Evolutionary conservation across 2,888 invertebrate genomes (phyloP), one percentile per base, ranked within the genome.

Genomic region (Chironomus tentans): DNA sequence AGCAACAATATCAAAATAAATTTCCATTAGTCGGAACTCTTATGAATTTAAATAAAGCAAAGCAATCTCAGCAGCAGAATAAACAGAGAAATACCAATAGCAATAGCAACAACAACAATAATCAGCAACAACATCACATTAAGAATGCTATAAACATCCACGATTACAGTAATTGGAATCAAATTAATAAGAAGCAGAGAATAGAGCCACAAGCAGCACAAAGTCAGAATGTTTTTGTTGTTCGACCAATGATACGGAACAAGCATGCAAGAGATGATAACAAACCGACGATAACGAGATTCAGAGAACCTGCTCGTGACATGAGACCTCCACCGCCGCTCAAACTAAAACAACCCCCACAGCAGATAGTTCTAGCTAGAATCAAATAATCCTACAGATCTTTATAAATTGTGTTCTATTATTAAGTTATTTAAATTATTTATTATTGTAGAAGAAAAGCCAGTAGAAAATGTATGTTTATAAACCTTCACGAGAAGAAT

Each of bases 121-220:
- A 38, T 10, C 7, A 38, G 7, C 38, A 38, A 10, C 38, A 38
- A 10, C 38, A 38, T 38, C 38, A 38, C 7, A 38, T 65, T 3
- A 61, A 21, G 24, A 74, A 24, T 38, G 12, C 73, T 12, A 15
- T 46, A 15, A 56, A 56, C n/a, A 21, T 69, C 4, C 38, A 69
- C 7, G 68, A 74, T 47, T 68, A 15, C 24, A 74, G 68, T 15
- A 61, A 56, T 22, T 68, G 68, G 74, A 65, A 22, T 46, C 71
- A 38, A 24, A 46, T 48, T 13, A 74, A 74, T 62, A 74, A 74
- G 24, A 74, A 74, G 24, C 65, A 74, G 15, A 10, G 74, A 48
- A 24, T 13, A n/a, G 74, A 74, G 24, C 46, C 18, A 18, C 73
- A 73, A 65, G 4, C 65, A 5, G 13, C 65, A 7, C 15, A 38